Base-by-base conservation (phyloP, 2,113 vertebrate species). In the Callipepla squamata region DNA sequence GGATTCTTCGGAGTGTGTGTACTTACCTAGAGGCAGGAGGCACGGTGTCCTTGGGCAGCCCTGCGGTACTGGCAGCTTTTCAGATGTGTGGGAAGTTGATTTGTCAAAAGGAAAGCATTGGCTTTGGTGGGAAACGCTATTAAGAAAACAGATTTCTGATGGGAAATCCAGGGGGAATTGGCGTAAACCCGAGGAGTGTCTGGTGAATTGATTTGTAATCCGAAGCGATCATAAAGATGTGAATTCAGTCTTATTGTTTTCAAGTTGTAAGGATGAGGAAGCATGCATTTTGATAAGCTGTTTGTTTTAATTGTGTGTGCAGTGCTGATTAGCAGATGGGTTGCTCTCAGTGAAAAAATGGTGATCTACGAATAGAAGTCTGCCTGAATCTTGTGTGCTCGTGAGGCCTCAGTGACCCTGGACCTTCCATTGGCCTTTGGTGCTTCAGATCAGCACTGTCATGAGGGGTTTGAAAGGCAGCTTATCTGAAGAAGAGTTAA, bases 401-500 rank as follows among this genome's bases (percentile, higher is more conserved):
- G 23, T 65, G 62, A 38, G 68, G 25, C 4, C 66, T 12, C 38
- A 16, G 44, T 18, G 34, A 45, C 25, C 14, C 9, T n/a, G 66
- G 68, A 32, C 14, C 32, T 53, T 30, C 26, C 30, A 0, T 20
- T 22, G 51, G 45, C 23, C 45, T 40, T 59, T 63, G 57, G 42
- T 32, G 2, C 44, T 21, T 65, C 50, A 53, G 40, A 3, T 48
- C 57, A 25, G 13, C 0, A 1, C 42, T 8, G 0, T 26, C 6
- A 3, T 7, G 26, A 48, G 17, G 22, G 36, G 4, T 57, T 72
- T 28, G 58, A 59, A 76, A 66, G n/a, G 11, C 4, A 15, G 21
- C 4, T 79, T 65, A 40, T 4, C 32, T 81, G 74, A 42, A 51
- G 57, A 53, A 23, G n/a, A 58, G 50, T 22, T 92, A 67, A 1